Evolutionary conservation across 2,888 invertebrate species (phyloP).

Genomic region (Drosophila melanosoma): DNA sequence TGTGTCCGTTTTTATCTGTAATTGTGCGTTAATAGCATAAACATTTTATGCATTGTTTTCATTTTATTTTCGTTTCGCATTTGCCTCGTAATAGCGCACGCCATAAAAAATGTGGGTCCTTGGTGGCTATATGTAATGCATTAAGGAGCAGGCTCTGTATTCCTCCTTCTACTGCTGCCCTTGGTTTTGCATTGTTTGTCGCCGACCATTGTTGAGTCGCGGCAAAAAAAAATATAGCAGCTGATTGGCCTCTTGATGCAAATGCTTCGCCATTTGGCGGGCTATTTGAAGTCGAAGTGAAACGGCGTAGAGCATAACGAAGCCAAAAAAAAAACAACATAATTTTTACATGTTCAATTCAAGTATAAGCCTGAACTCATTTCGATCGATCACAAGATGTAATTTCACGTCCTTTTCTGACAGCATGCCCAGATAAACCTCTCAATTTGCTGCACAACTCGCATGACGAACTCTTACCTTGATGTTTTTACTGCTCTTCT

Average conservation of each 20-base stretch:
- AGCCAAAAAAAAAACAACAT: neutral
- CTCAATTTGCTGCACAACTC: neutral
- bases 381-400: neutral
- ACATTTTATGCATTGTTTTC: slow-evolving; percentile 65
- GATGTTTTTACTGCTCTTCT: neutral
- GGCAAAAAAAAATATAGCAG: neutral
- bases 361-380: neutral
- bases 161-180: slow-evolving; percentile 9
- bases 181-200: slow-evolving; percentile 36
- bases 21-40: slow-evolving; percentile 79
- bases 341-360: neutral
- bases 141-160: slow-evolving; percentile 32
- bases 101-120: slow-evolving; percentile 64
- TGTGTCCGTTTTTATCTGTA: slow-evolving; percentile 71
- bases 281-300: slow-evolving; percentile 11
- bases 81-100: slow-evolving; percentile 42
- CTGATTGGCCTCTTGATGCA: slow-evolving; percentile 38
- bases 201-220: slow-evolving; percentile 3
- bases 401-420: neutral
- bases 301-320: neutral
- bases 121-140: slow-evolving; percentile 68
- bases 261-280: slow-evolving; percentile 40
- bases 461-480: neutral
- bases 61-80: slow-evolving; percentile 4
- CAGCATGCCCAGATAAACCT: neutral